Base-by-base conservation (phyloP, 2,888 invertebrate species). In the Pristionchus exspectatus region DNA sequence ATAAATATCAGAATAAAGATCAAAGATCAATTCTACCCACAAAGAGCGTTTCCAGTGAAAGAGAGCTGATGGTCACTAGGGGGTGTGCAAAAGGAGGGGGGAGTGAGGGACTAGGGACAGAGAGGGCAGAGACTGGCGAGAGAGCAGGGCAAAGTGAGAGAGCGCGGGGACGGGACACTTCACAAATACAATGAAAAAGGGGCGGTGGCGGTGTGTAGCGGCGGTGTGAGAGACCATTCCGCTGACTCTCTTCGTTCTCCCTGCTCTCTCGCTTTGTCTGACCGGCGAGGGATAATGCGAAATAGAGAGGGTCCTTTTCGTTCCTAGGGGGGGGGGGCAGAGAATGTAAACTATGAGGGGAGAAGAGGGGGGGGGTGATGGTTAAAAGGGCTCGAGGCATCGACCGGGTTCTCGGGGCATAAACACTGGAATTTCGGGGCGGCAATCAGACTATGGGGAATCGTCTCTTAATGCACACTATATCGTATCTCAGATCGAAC, bases 131-230 rank as follows among this genome's bases (percentile, higher is more conserved):
- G 38, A 38, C 5, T 2, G 38, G 38, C 38, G 38, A 38, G 38
- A 38, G 38, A 38, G 38, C 38, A 38, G 38, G 38, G 38, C 38
- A 38, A 38, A 38, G 38, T 38, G 38, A n/a, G 81, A 50, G 50
- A 54, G 50, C 50, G 81, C 10, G 24, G 77, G 44, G 77, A 84
- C 30, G 77, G 44, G 77, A 56, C 77, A 77, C 77, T 77, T 77
- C 12, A 77, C 77, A 77, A 77, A 77, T 77, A 77, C 77, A 77
- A 77, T 77, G 77, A 77, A 77, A 77, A 77, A 77, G 69, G 27
- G 77, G 44, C 14, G 44, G 44, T 9, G 77, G 44, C 12, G 33
- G 74, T n/a, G 74, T 18, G 33, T 18, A 74, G 33, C 21, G 30
- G 27, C 4, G 74, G 74, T 33, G 30, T n/a, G 74, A 74, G 33